These are phyloP conservation scores for Temnothorax curvispinosus DNA, from an alignment of 1,140 invertebrate species.

Conservation along the genomic window DNA sequence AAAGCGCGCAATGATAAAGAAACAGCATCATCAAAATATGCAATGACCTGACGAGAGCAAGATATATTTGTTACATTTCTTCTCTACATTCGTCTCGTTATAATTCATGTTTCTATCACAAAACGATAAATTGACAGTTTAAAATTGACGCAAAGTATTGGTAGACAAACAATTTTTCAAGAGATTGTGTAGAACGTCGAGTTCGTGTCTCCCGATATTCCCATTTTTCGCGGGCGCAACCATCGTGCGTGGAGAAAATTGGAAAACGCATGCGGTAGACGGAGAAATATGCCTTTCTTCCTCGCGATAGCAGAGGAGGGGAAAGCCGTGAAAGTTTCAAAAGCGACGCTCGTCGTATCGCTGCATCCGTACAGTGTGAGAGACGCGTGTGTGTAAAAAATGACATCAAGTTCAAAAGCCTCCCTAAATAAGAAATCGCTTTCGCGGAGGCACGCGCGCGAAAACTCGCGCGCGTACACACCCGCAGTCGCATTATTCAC, in stretches of 20 bases:
- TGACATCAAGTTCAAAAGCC: constrained; percentile 75
- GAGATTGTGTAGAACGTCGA: background rate
- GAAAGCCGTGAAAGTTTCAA: constrained; percentile 50
- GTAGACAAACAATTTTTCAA: constrained; percentile 22
- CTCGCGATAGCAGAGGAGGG: background rate
- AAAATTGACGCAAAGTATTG: background rate
- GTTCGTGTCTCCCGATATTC: constrained; percentile 12
- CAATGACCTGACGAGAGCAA: background rate
- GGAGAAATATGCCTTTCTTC: constrained; percentile 41
- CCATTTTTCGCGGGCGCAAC: constrained; percentile 3
- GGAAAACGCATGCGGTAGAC: constrained; percentile 34
- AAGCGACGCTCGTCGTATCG: constrained; percentile 34
- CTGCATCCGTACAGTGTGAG: constrained; percentile 2
- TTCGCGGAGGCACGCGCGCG: constrained; percentile 24
- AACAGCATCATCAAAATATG: background rate
- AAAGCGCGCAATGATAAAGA: background rate
- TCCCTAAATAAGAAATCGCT: constrained; percentile 80
- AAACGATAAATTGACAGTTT: background rate
- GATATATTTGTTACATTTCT: background rate
- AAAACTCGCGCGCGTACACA: background rate
- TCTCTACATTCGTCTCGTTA: background rate
- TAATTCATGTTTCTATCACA: background rate
- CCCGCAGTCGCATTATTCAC: constrained; percentile 69
- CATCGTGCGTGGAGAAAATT: constrained; percentile 23
- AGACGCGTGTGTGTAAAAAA: constrained; percentile 78